Evolutionary conservation across 2,888 invertebrate genomes (phyloP).

Genomic region (Archips xylosteana): DNA sequence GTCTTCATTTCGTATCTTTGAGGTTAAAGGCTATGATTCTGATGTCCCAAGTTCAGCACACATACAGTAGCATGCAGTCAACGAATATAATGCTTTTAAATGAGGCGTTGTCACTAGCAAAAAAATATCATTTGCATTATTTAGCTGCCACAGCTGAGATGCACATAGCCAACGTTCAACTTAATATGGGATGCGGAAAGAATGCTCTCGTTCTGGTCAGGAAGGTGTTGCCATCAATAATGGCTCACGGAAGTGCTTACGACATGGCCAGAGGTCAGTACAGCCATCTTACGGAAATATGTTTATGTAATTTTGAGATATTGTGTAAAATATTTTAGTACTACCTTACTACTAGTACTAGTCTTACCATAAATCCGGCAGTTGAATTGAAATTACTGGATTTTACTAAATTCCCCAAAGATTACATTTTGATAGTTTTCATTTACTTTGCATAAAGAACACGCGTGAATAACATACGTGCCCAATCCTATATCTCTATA

Average conservation of each 20-base stretch:
- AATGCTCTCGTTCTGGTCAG: slow-evolving; percentile 91
- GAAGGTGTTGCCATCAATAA: slow-evolving; percentile 88
- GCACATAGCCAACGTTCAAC: slow-evolving; percentile 91
- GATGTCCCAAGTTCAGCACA: slow-evolving; percentile 87
- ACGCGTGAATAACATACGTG: no score
- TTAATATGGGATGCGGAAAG: slow-evolving; percentile 90
- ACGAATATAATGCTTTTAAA: slow-evolving; percentile 86
- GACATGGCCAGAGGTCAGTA: slow-evolving; percentile 90
- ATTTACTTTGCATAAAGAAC: no score
- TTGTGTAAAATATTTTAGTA: no score
- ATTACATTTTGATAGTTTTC: no score
- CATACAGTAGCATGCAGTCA: slow-evolving; percentile 84
- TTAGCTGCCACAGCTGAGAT: slow-evolving; percentile 90
- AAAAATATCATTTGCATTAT: slow-evolving; percentile 91
- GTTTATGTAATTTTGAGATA: no score
- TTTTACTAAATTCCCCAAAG: no score
- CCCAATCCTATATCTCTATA: no score
- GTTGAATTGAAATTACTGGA: no score
- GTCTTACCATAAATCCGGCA: no score
- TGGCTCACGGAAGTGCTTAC: slow-evolving; percentile 93
- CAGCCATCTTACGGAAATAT: background rate
- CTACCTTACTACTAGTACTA: no score
- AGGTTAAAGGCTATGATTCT: slow-evolving; percentile 89
- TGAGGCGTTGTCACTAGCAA: slow-evolving; percentile 90
- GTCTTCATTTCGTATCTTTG: slow-evolving; percentile 81